Evolutionary conservation across 2,888 invertebrate genomes (phyloP).

Genomic region (Dinocampus coccinellae): DNA sequence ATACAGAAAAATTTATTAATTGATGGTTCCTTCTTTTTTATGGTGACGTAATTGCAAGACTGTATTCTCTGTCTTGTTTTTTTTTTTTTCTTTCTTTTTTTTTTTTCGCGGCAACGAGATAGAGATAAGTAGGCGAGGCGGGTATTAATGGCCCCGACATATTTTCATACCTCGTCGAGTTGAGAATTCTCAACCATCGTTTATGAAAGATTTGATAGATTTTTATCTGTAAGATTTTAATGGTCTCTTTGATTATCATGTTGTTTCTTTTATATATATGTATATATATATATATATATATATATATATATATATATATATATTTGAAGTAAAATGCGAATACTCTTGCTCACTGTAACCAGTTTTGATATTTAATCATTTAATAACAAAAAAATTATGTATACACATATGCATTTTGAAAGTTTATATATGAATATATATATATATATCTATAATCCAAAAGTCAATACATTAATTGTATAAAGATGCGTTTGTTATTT

Average conservation of each 20-base stretch:
- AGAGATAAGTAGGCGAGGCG: conserved; percentile 36
- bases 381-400: background rate
- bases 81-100: conserved; percentile 6
- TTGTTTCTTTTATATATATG: too few species aligned
- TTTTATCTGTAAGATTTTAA: conserved; percentile 52
- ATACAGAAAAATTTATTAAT: background rate
- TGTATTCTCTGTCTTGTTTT: conserved; percentile 7
- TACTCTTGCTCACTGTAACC: background rate
- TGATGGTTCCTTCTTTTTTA: conserved; percentile 5
- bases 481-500: background rate
- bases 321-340: background rate
- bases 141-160: conserved; percentile 48
- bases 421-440: background rate
- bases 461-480: background rate
- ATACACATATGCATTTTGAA: background rate
- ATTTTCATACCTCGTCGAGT: conserved; percentile 49
- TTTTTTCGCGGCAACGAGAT: conserved; percentile 29
- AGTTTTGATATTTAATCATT: background rate
- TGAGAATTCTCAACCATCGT: conserved; percentile 57
- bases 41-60: conserved; percentile 26
- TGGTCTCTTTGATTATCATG: conserved; percentile 14
- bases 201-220: conserved; percentile 60
- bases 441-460: background rate
- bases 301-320: too few species aligned
- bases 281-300: too few species aligned